Percentiles rank a stretch among this genome's conserved stretches.
Evolutionary conservation across 2,888 invertebrate genomes (phyloP).

Genomic region (Ephialtes manifestator): DNA sequence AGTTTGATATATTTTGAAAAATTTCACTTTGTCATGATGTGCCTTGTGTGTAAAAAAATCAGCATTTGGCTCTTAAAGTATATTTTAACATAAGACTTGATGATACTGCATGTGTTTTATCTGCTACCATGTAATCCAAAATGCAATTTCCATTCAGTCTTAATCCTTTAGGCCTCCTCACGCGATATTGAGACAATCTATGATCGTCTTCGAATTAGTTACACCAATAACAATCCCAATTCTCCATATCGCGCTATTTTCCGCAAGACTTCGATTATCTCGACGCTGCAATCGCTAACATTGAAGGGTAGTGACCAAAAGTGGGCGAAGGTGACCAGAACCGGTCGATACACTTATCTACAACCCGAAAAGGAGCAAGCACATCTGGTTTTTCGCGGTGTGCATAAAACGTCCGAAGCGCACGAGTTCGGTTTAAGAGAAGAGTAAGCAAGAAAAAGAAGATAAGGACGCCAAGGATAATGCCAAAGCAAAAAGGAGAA

Average conservation of each 20-base stretch:
- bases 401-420: conserved; percentile 37
- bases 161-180: too few species aligned
- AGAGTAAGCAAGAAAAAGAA: conserved; percentile 57
- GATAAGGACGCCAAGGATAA: conserved; percentile 42
- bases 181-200: too few species aligned
- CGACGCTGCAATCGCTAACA: neutral
- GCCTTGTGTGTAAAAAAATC: too few species aligned
- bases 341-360: conserved; percentile 23
- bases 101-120: too few species aligned
- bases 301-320: conserved; percentile 39
- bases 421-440: conserved; percentile 53
- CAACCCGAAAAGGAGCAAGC: conserved; percentile 12
- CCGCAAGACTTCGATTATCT: neutral
- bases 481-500: conserved; percentile 42
- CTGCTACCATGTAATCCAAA: too few species aligned
- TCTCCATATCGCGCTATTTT: neutral
- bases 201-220: neutral
- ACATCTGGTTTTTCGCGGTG: conserved; percentile 54
- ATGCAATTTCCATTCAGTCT: too few species aligned
- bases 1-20: too few species aligned
- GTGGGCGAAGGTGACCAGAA: conserved; percentile 52
- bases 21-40: too few species aligned
- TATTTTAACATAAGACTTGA: too few species aligned
- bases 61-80: too few species aligned
- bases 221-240: neutral